These are phyloP conservation scores for Caenorhabditis virilis DNA, from an alignment of 2,888 invertebrate genomes.

Conservation along the genomic window DNA sequence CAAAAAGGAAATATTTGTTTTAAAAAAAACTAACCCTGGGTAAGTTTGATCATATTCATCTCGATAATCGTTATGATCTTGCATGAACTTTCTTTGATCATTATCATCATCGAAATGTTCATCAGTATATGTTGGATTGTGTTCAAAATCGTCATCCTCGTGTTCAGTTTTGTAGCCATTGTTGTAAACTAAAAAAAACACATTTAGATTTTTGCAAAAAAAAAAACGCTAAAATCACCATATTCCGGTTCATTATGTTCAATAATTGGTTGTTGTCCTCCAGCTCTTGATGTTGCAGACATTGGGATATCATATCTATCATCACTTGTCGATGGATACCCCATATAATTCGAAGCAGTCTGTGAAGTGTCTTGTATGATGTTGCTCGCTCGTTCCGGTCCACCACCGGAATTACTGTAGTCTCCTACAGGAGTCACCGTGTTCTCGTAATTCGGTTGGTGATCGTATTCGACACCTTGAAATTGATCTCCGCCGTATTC, in stretches of 20 bases:
- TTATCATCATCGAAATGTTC: conserved; percentile 24
- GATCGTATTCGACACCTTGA: not conserved
- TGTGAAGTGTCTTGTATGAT: not conserved
- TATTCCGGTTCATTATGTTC: conserved; percentile 38
- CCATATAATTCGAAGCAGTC: conserved; percentile 12
- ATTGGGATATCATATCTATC: conserved; percentile 22
- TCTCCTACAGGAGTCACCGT: conserved; percentile 37
- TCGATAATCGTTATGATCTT: conserved; percentile 14
- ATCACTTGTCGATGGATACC: conserved; percentile 19
- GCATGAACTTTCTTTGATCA: conserved; percentile 7
- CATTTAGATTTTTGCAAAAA: not conserved
- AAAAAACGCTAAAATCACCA: conserved; percentile 3
- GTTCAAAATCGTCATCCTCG: conserved; percentile 37
- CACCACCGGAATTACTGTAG: conserved; percentile 2
- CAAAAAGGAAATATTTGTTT: no score
- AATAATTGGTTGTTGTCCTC: conserved; percentile 11
- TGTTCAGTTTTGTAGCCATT: conserved; percentile 40
- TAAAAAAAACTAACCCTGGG: no score
- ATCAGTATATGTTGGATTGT: conserved; percentile 44
- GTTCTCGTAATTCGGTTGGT: conserved; percentile 17
- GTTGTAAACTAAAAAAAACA: conserved; percentile 24
- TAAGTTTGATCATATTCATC: conserved; percentile 26
- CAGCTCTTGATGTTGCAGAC: not conserved
- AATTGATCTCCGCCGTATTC: conserved; percentile 9
- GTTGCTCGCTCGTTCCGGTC: no score